These are phyloP conservation scores for Falco novaeseelandiae DNA, from an alignment of 2,797 vertebrate species.

Conservation along the genomic window DNA sequence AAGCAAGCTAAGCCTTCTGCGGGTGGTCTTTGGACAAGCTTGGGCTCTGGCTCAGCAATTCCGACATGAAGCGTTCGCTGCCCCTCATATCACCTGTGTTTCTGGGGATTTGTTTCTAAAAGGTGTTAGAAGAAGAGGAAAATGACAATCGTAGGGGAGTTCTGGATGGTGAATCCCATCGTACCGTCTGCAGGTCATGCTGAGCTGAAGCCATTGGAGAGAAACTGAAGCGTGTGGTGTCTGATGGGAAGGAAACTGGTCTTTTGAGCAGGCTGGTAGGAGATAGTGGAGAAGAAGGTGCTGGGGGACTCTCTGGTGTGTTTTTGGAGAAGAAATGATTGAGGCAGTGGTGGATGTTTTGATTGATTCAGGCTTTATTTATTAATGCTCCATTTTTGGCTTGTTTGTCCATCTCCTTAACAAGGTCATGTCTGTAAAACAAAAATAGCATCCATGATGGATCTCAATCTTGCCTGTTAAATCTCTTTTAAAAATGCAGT, in stretches of 20 bases:
- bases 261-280: neutral
- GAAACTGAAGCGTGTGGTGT: fast-evolving
- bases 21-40: neutral
- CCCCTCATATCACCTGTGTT: neutral
- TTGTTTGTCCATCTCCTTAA: slow-evolving; percentile 37
- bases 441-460: neutral
- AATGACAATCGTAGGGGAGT: neutral
- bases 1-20: fast-evolving
- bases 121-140: no score
- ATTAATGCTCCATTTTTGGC: neutral
- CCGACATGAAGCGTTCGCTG: neutral
- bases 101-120: neutral
- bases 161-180: fast-evolving
- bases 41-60: neutral
- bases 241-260: neutral
- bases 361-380: slow-evolving; percentile 8
- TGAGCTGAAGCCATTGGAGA: neutral
- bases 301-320: neutral
- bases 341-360: neutral
- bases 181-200: fast-evolving
- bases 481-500: neutral
- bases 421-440: slow-evolving; percentile 25
- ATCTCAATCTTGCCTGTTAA: slow-evolving; percentile 15
- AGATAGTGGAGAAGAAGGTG: neutral
- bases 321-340: fast-evolving